Conservation (phyloP, 2,888 invertebrate genomes). For the Xanthia icteritia region DNA sequence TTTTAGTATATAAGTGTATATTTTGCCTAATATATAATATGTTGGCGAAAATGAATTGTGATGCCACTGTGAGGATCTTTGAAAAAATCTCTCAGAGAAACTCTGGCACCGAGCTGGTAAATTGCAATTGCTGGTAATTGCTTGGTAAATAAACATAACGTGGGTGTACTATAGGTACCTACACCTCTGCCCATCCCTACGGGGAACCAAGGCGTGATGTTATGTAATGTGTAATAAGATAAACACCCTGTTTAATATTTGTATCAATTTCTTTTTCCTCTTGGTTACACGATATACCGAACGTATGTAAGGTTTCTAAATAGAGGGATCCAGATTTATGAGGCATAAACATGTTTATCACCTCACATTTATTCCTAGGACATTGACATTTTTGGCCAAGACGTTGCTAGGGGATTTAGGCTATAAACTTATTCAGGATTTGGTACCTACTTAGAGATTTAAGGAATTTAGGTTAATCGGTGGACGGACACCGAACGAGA, state of each 20-base stretch:
- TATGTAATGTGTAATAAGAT: neutral
- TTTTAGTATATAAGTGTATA: too few relatives aligned
- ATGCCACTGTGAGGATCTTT: too few relatives aligned
- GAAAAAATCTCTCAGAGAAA: too few relatives aligned
- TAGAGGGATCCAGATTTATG: constrained; percentile 32
- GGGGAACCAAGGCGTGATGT: neutral
- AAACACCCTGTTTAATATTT: constrained; percentile 1
- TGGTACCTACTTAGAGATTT: neutral
- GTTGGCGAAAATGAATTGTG: too few relatives aligned
- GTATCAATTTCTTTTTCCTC: constrained; percentile 16
- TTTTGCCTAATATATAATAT: too few relatives aligned
- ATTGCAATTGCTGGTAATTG: too few relatives aligned
- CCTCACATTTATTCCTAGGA: constrained; percentile 14
- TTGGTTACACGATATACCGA: neutral
- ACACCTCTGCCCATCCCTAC: too few relatives aligned
- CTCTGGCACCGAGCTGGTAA: too few relatives aligned
- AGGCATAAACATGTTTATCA: constrained; percentile 36
- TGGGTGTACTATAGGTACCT: too few relatives aligned
- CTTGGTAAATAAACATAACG: too few relatives aligned
- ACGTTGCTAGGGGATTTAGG: neutral
- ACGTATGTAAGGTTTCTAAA: constrained; percentile 16
- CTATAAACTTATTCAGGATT: neutral
- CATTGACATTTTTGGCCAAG: constrained; percentile 17
- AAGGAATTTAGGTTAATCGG: neutral
- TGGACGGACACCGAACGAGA: neutral